These are phyloP conservation scores for Stomatorhinus walkeri DNA, from an alignment of 2,797 vertebrate genomes.

Conservation along the genomic window DNA sequence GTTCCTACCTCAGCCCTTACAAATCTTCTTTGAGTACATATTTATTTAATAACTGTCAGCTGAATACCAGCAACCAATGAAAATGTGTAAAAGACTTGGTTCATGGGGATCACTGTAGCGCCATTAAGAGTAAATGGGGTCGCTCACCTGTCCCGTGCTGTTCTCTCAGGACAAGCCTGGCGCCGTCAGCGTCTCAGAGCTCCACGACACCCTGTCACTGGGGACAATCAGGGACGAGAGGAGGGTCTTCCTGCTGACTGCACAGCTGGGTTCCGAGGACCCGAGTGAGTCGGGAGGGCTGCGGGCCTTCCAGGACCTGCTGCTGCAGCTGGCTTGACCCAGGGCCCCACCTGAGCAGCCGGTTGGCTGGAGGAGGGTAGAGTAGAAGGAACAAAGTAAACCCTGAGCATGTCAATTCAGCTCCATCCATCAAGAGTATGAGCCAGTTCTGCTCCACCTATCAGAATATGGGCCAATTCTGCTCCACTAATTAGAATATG, in stretches of 20 bases:
- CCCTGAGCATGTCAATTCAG: not conserved
- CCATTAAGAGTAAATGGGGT: not conserved
- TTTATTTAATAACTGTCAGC: not conserved
- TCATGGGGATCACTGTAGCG: not conserved
- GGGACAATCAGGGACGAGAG: slow-evolving; percentile 48
- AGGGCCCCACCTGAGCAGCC: not conserved
- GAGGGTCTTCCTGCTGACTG: slow-evolving; percentile 68
- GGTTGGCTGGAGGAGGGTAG: not conserved
- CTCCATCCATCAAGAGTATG: not conserved
- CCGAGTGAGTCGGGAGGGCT: slow-evolving; percentile 51
- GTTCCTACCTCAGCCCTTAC: not conserved
- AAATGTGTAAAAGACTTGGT: not conserved
- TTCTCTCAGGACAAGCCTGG: slow-evolving; percentile 63
- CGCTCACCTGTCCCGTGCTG: too few species aligned
- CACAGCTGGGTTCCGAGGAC: slow-evolving; percentile 61
- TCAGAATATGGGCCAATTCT: not conserved
- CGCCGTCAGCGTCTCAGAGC: slow-evolving; percentile 63
- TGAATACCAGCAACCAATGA: not conserved
- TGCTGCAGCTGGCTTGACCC: slow-evolving; percentile 67
- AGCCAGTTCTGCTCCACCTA: not conserved
- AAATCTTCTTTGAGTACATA: not conserved
- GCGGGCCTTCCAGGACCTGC: slow-evolving; percentile 66
- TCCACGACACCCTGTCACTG: slow-evolving; percentile 69
- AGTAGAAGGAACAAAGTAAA: not conserved
- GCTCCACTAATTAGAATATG: not conserved